These are phyloP conservation scores for Babyrousa celebensis DNA, from an alignment of 2,797 vertebrate species.

Conservation along the genomic window DNA sequence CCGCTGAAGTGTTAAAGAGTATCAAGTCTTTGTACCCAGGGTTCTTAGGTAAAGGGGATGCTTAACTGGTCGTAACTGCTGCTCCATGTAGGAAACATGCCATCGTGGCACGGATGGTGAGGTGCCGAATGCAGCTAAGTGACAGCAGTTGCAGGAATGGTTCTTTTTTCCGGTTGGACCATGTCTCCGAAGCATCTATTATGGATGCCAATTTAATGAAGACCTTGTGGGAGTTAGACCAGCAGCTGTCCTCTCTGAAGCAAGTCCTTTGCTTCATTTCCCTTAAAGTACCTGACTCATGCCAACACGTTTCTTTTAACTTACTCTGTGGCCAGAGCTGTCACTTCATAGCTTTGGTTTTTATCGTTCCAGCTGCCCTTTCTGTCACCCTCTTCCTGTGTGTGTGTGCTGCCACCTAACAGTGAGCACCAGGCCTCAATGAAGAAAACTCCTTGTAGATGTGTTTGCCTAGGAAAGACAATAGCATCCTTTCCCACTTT, in stretches of 20 bases:
- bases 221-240: neutral
- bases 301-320: conserved; percentile 26
- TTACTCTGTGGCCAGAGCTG: conserved; percentile 8
- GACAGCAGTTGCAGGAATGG: neutral
- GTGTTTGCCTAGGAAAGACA: neutral
- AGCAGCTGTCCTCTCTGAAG: conserved; percentile 38
- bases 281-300: neutral
- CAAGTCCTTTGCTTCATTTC: neutral
- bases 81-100: neutral
- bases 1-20: neutral
- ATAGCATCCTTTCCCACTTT: neutral
- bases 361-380: neutral
- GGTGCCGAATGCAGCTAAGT: neutral
- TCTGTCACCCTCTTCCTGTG: neutral
- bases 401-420: neutral
- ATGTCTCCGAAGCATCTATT: neutral
- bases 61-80: neutral
- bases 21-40: neutral
- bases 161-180: neutral
- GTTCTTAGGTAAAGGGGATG: neutral
- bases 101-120: neutral
- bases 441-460: neutral
- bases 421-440: neutral
- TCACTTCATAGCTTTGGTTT: conserved; percentile 30
- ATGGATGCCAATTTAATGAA: neutral